These are phyloP conservation scores for Hormaphis cornu DNA, from an alignment of 1,140 invertebrate genomes.

Conservation along the genomic window DNA sequence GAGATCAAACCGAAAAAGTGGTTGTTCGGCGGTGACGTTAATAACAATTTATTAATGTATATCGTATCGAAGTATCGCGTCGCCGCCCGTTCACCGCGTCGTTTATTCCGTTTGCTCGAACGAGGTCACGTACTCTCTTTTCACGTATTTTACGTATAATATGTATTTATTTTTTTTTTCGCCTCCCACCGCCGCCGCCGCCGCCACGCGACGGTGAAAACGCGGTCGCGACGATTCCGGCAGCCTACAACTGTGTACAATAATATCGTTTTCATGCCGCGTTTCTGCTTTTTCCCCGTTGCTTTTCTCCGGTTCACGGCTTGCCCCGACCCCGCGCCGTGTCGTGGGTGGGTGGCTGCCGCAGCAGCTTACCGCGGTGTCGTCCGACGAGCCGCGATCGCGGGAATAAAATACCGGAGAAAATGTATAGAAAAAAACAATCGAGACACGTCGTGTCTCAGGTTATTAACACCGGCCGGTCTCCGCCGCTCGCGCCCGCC, in stretches of 20 bases:
- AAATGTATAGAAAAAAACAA: not conserved
- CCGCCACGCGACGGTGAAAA: too few relatives aligned
- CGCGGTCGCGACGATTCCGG: not conserved
- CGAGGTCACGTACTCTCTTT: conserved; percentile 19
- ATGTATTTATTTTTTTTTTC: not conserved
- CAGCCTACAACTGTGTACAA: not conserved
- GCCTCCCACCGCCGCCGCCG: not conserved
- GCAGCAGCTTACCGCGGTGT: too few relatives aligned
- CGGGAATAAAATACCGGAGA: not conserved
- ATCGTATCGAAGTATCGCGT: too few relatives aligned
- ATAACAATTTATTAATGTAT: too few relatives aligned
- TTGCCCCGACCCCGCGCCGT: not conserved
- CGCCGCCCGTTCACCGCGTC: too few relatives aligned
- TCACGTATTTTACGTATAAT: not conserved
- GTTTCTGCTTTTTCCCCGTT: not conserved
- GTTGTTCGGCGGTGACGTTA: too few relatives aligned
- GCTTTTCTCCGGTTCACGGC: not conserved
- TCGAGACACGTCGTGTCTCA: not conserved
- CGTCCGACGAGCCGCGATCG: not conserved
- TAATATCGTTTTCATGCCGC: not conserved
- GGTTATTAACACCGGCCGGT: conserved; percentile 26
- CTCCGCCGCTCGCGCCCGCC: not conserved
- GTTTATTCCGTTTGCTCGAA: not conserved
- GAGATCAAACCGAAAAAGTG: too few relatives aligned
- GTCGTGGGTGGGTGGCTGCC: not conserved